phyloP scores from a whole-genome alignment of 2,888 invertebrate genomes.

The Achlya flavicornis region DNA sequence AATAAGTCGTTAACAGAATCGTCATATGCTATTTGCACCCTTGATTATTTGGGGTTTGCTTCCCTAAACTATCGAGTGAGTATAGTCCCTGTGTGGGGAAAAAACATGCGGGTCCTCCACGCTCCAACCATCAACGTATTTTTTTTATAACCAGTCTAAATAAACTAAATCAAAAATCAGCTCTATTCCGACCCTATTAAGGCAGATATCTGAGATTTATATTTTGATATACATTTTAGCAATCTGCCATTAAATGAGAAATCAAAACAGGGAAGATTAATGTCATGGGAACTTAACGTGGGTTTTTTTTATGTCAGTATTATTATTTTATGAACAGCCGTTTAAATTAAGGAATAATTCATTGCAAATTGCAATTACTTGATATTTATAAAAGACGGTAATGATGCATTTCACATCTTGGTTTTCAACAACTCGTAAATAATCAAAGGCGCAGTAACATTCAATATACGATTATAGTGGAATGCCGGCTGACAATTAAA shows the following conservation, averaged over 20 bases:
- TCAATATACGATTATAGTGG: conserved; percentile 16
- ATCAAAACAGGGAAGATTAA: conserved; percentile 77
- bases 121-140: conserved; percentile 49
- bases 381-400: too few relatives aligned
- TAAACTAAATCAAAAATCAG: conserved; percentile 25
- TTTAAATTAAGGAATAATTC: too few relatives aligned
- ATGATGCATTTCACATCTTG: background rate
- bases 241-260: conserved; percentile 68
- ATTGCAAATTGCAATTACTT: too few relatives aligned
- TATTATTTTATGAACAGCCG: conserved; percentile 15
- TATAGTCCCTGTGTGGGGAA: conserved; percentile 60
- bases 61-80: conserved; percentile 54
- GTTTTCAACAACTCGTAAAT: background rate
- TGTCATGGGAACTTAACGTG: conserved; percentile 72
- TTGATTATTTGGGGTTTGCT: conserved; percentile 57
- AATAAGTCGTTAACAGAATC: conserved; percentile 33
- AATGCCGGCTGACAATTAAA: conserved; percentile 28
- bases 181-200: conserved; percentile 24
- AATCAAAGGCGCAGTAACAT: background rate
- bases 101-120: conserved; percentile 71
- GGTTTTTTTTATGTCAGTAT: conserved; percentile 39
- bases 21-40: conserved; percentile 47
- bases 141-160: conserved; percentile 38
- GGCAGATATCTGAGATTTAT: conserved; percentile 23
- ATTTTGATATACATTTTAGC: conserved; percentile 47